Percentiles rank a stretch among this genome's conserved stretches.
phyloP scores from a whole-genome alignment of 2,113 vertebrate genomes.

The Lamprotornis superbus region DNA sequence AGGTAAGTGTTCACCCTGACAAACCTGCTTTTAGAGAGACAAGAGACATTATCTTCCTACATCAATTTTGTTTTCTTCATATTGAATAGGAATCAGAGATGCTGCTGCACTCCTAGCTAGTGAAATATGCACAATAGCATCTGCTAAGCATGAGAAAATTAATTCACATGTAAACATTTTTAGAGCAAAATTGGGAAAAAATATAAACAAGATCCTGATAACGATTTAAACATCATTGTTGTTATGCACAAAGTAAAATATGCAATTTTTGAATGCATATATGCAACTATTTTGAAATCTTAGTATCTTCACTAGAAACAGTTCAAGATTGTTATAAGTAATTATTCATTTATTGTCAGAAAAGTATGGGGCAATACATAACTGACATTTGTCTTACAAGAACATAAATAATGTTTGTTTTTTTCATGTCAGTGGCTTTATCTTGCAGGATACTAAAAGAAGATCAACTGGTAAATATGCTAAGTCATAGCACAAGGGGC shows the following conservation, averaged over 20 bases:
- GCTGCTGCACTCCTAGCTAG: neutral
- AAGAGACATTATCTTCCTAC: neutral
- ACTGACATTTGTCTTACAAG: neutral
- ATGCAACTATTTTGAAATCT: neutral
- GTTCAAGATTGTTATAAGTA: neutral
- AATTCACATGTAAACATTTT: neutral
- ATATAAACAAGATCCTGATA: neutral
- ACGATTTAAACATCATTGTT: neutral
- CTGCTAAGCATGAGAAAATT: neutral
- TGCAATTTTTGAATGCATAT: neutral
- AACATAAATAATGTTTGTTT: neutral
- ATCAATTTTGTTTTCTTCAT: neutral
- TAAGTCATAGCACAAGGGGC: neutral
- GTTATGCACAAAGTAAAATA: neutral
- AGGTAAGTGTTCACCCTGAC: neutral
- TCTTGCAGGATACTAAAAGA: neutral
- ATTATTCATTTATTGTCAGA: neutral
- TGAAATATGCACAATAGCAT: neutral
- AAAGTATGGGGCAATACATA: neutral
- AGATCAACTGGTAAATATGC: neutral
- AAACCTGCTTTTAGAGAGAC: neutral
- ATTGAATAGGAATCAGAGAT: neutral
- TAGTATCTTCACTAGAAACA: neutral
- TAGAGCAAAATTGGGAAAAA: neutral
- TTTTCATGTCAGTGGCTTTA: neutral